Base-by-base conservation (phyloP, 2,113 vertebrate genomes). In the Macquaria australasica region DNA sequence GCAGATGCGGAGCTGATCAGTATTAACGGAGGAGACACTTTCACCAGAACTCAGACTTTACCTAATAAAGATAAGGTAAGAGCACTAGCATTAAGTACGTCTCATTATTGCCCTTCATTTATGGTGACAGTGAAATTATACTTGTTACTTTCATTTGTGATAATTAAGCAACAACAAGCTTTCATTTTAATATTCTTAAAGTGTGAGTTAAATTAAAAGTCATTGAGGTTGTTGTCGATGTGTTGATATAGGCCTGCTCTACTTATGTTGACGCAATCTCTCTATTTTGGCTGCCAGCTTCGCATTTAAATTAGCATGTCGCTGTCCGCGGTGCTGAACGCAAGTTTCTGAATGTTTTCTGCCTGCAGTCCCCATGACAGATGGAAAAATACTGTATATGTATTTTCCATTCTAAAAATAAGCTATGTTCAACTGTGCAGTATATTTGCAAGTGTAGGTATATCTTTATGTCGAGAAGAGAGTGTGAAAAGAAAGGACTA, bases 11-110 rank as follows among this genome's bases (percentile, higher is more conserved):
- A 89, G 2, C 81, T 89, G n/a, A 86, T 89, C 84, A 89, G 88
- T 81, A 89, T 90, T n/a, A 87, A 82, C 0, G 84, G 73, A 81
- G 81, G 81, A 50, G 81, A 84, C 53, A 84, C 82, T 41, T 84
- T 68, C 43, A 76, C 15, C 9, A 84, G 77, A 50, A 92, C 91
- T 59, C 92, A 94, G 20, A 94, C 92, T 41, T 87, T 92, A 64
- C 93, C 91, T 0, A 93, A 21, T 3, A 86, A 45, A 31, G 93
- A 92, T 0, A 92, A 94, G 93, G 91, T 94, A 89, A 87, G 88
- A 39, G 43, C 20, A 39, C 12, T 31, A 4, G 4, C 43, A 28
- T 45, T n/a, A 39, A 28, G 16, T 23, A 31, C 1, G 7, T 55
- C 14, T 21, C 6, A 11, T 45, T 1, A 25, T 16, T 43, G 3